Percentiles rank a stretch among this genome's conserved stretches.
phyloP scores from a whole-genome alignment of 2,113 vertebrate species.

The Cyanoderma ruficeps region DNA sequence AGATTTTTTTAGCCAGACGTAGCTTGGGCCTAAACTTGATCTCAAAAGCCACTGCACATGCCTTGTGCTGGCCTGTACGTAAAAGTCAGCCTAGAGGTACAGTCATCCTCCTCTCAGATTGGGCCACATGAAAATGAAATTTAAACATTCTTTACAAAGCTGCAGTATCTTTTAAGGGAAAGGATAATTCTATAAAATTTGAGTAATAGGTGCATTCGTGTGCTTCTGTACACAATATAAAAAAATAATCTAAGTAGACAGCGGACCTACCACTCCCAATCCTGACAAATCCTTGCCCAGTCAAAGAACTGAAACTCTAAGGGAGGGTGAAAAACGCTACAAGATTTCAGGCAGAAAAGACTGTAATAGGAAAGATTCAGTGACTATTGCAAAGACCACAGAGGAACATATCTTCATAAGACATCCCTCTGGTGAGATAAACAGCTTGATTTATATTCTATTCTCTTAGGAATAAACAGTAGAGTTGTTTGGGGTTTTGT shows the following conservation, averaged over 20 bases:
- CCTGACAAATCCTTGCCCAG: not conserved
- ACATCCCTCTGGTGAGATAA: not conserved
- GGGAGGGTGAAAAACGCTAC: not conserved
- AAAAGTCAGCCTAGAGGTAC: not conserved
- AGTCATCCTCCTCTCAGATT: not conserved
- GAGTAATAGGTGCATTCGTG: not conserved
- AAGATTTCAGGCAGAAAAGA: not conserved
- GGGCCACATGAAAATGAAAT: not conserved
- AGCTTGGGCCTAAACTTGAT: not conserved
- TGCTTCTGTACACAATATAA: not conserved
- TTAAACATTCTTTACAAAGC: not conserved
- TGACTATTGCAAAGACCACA: not conserved
- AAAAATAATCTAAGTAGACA: not conserved
- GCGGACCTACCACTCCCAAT: not conserved
- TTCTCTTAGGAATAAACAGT: not conserved
- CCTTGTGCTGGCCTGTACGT: not conserved
- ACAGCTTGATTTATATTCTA: not conserved
- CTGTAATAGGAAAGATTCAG: not conserved
- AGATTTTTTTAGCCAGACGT: not conserved
- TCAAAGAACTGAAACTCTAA: not conserved
- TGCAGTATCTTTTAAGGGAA: not conserved
- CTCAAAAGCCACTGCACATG: not conserved
- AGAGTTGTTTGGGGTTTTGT: fast-evolving
- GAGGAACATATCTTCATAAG: not conserved
- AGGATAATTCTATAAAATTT: not conserved